phyloP scores from a whole-genome alignment of 1,140 invertebrate species.

The Rhyacophila brunnea region DNA sequence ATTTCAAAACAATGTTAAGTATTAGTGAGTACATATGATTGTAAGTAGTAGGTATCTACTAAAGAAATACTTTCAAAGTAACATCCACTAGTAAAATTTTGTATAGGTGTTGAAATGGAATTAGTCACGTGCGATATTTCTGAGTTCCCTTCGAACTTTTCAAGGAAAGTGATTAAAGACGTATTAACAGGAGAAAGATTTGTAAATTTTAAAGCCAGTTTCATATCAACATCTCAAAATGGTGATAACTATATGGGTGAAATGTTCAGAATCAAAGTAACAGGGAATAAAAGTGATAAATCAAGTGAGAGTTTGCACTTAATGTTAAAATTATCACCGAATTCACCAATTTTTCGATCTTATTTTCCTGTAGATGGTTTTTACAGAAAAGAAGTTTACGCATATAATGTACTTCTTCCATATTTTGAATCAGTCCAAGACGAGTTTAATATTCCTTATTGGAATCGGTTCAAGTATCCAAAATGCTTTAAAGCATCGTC shows the following conservation, averaged over 20 bases:
- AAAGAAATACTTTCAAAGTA: no score
- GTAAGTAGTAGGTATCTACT: no score
- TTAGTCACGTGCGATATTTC: no score
- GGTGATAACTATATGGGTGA: constrained; percentile 5
- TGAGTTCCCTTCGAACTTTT: no score
- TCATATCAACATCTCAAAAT: no score
- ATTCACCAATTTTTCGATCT: neutral
- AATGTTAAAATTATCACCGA: constrained; percentile 4
- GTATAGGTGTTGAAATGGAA: no score
- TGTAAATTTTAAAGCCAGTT: no score
- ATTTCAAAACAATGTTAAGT: no score
- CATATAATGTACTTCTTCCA: neutral
- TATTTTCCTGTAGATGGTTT: neutral
- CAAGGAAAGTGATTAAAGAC: no score
- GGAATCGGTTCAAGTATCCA: neutral
- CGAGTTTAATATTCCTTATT: neutral
- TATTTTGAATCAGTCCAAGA: neutral
- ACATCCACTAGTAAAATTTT: no score
- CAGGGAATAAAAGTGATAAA: neutral
- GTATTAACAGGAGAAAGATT: no score
- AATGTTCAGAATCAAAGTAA: neutral
- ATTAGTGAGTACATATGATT: no score
- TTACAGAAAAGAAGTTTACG: neutral
- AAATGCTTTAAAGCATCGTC: constrained; percentile 3
- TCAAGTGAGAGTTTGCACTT: neutral